Base-by-base conservation (phyloP, 1,140 invertebrate species). In the Colletes latitarsis region DNA sequence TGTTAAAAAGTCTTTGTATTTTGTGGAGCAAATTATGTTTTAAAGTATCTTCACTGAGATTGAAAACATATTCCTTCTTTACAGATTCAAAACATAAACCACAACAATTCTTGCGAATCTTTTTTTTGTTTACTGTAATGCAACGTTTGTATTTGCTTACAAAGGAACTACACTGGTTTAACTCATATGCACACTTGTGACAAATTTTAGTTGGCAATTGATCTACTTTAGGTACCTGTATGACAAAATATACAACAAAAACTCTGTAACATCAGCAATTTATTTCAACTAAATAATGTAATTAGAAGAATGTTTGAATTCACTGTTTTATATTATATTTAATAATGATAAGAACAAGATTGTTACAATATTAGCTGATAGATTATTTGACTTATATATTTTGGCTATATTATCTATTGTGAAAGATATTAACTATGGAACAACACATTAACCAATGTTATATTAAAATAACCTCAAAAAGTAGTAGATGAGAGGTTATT, bases 151-250 rank as follows among this genome's bases (percentile, higher is more conserved):
- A 89, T 39, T 91, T 93, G 19, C 89, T 72, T n/a, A 93, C 64
- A 88, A 93, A 93, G n/a, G 83, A 78, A 8, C 81, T 85, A 30
- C 92, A 93, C 68, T 92, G 89, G 10, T 91, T 89, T 21, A 93
- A 85, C 68, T 93, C 93, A n/a, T 89, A 93, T 15, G 88, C 92
- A 82, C 93, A 93, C 75, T 93, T 93, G 66, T 93, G 90, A 81
- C 93, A 93, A 58, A 93, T 86, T 49, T 92, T 62, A 64, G 89
- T 21, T 82, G 80, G 89, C 10, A 86, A 53, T 30, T 81, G 62
- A 41, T 92, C 81, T n/a, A 78, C 75, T 72, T 30, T 89, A 52
- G 12, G 19, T 67, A 88, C 72, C 84, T 92, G 60, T 0, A 66
- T 57, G 2, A 30, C 30, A 30, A 43, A 75, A 41, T 57, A 55